A percentile compares a stretch with the other conserved stretches of the same genome.
phyloP scores from a whole-genome alignment of 2,888 invertebrate species.

The Phanerotoma sp. region DNA sequence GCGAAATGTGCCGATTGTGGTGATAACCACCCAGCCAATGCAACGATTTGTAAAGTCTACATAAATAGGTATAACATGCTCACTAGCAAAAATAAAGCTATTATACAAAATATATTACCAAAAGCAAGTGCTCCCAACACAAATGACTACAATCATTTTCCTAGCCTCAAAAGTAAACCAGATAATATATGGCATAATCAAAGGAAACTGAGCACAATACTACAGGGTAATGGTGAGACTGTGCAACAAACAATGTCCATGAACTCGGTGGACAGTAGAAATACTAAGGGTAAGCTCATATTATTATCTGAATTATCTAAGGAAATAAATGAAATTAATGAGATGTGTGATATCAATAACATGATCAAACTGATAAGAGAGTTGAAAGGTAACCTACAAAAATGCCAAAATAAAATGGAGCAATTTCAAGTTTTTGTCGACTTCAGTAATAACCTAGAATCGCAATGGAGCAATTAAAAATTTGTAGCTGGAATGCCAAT shows the following conservation, averaged over 20 bases:
- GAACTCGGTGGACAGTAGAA: background rate
- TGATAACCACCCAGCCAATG: slow-evolving; percentile 40
- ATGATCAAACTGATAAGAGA: slow-evolving; percentile 27
- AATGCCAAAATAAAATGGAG: slow-evolving; percentile 21
- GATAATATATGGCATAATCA: background rate
- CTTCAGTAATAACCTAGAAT: slow-evolving; percentile 29
- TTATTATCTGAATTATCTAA: slow-evolving; percentile 7
- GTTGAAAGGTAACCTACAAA: slow-evolving; percentile 18
- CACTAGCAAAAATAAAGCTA: background rate
- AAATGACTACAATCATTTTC: background rate
- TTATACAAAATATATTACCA: background rate
- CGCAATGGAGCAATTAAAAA: slow-evolving; percentile 16
- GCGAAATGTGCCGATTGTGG: slow-evolving; percentile 43
- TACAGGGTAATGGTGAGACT: background rate
- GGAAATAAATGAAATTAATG: slow-evolving; percentile 24
- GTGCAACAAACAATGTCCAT: background rate
- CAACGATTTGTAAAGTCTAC: slow-evolving; percentile 25
- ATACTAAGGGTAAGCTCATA: too few relatives aligned
- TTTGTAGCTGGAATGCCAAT: slow-evolving; percentile 37
- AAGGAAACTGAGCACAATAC: background rate
- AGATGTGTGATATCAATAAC: slow-evolving; percentile 21
- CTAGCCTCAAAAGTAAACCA: too few relatives aligned
- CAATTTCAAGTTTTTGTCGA: slow-evolving; percentile 28
- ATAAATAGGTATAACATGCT: slow-evolving; percentile 18
- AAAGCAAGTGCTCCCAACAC: background rate